Evolutionary conservation across 2,888 invertebrate species (phyloP).

Genomic region (Drosophila setosimentum): DNA sequence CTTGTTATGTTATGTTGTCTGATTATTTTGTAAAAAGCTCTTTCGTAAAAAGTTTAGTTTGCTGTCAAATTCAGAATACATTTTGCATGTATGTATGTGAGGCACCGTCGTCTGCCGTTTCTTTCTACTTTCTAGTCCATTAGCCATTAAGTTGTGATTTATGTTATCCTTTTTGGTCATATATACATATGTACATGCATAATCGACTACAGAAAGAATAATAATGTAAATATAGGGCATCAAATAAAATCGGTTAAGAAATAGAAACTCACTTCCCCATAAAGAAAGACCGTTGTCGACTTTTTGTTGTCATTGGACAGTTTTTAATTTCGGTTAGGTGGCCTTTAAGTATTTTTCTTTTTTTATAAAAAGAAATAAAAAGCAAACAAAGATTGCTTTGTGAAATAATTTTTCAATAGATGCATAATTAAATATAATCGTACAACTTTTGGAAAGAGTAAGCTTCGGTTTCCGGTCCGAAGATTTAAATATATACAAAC

Average conservation of each 20-base stretch:
- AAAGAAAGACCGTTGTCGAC: slow-evolving; percentile 1
- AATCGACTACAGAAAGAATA: not conserved
- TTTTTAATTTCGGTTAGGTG: not conserved
- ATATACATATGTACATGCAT: slow-evolving; percentile 2
- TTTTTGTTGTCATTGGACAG: not conserved
- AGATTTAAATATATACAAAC: slow-evolving; percentile 37
- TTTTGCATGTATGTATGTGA: slow-evolving; percentile 40
- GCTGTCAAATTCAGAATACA: slow-evolving; percentile 3
- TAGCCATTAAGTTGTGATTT: slow-evolving; percentile 1
- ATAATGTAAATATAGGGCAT: slow-evolving; percentile 12
- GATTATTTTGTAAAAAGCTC: slow-evolving; percentile 19
- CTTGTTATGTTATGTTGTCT: slow-evolving; percentile 5
- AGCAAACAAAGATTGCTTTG: not conserved
- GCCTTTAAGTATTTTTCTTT: not conserved
- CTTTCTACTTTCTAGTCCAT: slow-evolving; percentile 1
- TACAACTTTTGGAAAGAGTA: slow-evolving; percentile 59
- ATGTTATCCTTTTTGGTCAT: slow-evolving; percentile 1
- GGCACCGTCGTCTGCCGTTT: slow-evolving; percentile 4
- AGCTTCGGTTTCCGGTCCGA: slow-evolving; percentile 52
- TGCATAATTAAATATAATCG: not conserved
- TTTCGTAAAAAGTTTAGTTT: slow-evolving; percentile 22
- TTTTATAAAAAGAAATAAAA: not conserved
- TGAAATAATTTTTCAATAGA: not conserved
- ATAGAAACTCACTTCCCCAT: not conserved
- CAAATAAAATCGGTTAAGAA: not conserved